Percentiles rank a stretch among this genome's conserved stretches.
These are phyloP conservation scores for Acholoe squamosa DNA, from an alignment of 2,888 invertebrate genomes.

Conservation along the genomic window DNA sequence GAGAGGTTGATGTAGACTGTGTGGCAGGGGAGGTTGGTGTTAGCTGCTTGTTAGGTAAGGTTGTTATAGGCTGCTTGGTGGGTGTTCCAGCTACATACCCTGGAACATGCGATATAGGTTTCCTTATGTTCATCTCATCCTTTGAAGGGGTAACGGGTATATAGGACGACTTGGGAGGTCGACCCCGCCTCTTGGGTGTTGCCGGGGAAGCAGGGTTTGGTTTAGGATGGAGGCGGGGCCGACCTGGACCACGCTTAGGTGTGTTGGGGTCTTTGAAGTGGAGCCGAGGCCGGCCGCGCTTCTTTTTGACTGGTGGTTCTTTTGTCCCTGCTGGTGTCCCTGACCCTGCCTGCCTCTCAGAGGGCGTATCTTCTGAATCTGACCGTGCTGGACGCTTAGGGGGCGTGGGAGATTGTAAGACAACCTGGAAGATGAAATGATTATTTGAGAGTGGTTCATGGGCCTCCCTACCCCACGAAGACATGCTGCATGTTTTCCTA, in stretches of 20 bases:
- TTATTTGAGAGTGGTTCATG: too few relatives aligned
- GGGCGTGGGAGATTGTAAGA: background rate
- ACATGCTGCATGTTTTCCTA: too few relatives aligned
- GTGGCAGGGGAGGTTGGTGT: too few relatives aligned
- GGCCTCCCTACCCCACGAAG: too few relatives aligned
- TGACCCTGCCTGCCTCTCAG: background rate
- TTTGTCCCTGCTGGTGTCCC: background rate
- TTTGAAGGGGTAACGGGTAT: slow-evolving; percentile 17
- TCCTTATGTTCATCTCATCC: background rate
- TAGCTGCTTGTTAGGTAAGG: too few relatives aligned
- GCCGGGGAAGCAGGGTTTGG: background rate
- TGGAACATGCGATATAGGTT: too few relatives aligned
- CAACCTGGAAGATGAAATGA: background rate
- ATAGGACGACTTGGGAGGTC: slow-evolving; percentile 52
- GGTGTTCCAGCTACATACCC: too few relatives aligned
- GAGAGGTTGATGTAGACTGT: too few relatives aligned
- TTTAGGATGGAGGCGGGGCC: background rate
- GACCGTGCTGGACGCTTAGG: background rate
- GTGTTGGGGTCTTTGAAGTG: slow-evolving; percentile 52
- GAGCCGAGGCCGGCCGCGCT: slow-evolving; percentile 16
- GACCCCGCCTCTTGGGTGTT: slow-evolving; percentile 44
- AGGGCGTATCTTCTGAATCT: background rate
- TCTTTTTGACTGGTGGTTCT: background rate
- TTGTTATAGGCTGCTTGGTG: too few relatives aligned
- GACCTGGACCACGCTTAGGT: slow-evolving; percentile 22